phyloP scores from a whole-genome alignment of 2,888 invertebrate genomes.

The Rapana venosa region DNA sequence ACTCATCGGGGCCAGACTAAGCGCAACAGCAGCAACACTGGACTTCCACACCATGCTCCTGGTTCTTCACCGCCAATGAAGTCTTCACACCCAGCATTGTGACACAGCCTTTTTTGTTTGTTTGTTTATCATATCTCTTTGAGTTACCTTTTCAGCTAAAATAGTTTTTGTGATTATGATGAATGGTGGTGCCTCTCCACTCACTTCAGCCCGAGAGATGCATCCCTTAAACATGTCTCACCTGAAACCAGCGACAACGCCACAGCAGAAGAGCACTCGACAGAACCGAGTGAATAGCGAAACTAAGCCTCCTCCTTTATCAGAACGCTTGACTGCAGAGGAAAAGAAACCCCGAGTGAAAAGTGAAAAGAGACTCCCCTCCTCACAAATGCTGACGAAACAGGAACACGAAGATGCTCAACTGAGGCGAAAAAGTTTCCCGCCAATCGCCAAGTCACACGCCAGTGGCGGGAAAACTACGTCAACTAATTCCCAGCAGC shows the following conservation, averaged over 20 bases:
- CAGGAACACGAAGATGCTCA: background rate
- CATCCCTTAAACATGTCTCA: background rate
- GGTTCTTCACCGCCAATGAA: too few relatives aligned
- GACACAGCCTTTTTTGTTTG: too few relatives aligned
- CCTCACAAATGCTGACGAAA: background rate
- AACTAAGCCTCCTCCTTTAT: background rate
- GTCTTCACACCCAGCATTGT: too few relatives aligned
- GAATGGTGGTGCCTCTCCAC: background rate
- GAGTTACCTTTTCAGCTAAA: too few relatives aligned
- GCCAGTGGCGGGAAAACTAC: background rate
- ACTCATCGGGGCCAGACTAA: too few relatives aligned
- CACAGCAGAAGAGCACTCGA: background rate
- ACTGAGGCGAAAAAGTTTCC: slow-evolving; percentile 13
- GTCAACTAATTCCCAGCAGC: background rate
- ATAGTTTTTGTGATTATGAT: background rate
- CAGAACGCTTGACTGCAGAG: background rate
- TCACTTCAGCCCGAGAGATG: background rate
- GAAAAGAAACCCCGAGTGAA: background rate
- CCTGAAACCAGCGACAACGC: background rate
- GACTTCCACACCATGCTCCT: too few relatives aligned
- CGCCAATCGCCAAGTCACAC: background rate
- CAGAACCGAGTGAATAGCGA: too few relatives aligned
- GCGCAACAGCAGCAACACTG: too few relatives aligned
- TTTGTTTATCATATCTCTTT: too few relatives aligned
- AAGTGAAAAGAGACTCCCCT: background rate